Evolutionary conservation across 2,113 vertebrate species (phyloP).

Genomic region (Corythornis madagascariensis): DNA sequence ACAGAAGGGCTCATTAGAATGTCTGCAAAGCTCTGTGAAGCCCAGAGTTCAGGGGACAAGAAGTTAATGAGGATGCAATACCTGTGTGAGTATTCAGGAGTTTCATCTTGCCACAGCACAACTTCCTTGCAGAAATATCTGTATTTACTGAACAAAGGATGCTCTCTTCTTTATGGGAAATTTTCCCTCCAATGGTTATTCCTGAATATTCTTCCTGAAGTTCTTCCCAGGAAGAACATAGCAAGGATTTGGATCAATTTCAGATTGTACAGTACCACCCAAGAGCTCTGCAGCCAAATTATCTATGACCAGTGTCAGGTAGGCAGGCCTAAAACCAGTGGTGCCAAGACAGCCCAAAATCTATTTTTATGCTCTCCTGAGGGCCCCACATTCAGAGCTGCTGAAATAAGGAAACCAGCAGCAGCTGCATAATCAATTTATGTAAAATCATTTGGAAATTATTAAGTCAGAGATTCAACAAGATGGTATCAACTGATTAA

Average conservation of each 20-base stretch:
- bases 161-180: background rate
- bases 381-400: background rate
- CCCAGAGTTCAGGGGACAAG: background rate
- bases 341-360: background rate
- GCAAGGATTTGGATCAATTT: background rate
- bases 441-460: slow-evolving; percentile 5
- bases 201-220: background rate
- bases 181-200: background rate
- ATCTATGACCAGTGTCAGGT: background rate
- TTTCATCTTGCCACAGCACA: background rate
- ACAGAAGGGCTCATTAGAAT: background rate
- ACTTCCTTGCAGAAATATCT: background rate
- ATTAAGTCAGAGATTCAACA: background rate
- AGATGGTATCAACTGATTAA: background rate
- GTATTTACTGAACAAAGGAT: background rate
- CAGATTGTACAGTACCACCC: background rate
- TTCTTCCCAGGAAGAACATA: background rate
- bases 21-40: background rate
- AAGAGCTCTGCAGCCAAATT: background rate
- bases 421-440: slow-evolving; percentile 18
- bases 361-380: background rate
- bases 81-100: background rate
- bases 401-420: slow-evolving; percentile 17
- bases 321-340: background rate
- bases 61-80: background rate